These are phyloP conservation scores for Polypedilum pembai DNA, from an alignment of 1,140 invertebrate genomes.

Conservation along the genomic window DNA sequence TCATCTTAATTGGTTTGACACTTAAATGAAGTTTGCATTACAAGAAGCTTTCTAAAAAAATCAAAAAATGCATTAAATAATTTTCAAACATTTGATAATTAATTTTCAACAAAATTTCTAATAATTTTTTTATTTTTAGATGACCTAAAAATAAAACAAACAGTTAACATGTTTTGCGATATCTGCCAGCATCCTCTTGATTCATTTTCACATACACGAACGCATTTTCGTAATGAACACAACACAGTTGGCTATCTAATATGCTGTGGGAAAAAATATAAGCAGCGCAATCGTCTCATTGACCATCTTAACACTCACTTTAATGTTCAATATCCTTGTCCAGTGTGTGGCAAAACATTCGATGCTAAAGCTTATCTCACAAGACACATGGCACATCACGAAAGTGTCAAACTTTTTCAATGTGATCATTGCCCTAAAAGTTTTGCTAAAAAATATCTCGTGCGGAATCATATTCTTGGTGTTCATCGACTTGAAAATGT, in stretches of 20 bases:
- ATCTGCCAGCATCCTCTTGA: neutral
- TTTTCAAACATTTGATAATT: no score
- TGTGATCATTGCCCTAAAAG: conserved; percentile 38
- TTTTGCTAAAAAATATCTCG: conserved; percentile 37
- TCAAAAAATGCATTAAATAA: no score
- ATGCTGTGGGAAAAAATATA: neutral
- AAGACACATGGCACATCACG: neutral
- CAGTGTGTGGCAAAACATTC: neutral
- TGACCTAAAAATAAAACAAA: neutral
- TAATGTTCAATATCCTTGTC: neutral
- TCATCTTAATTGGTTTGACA: no score
- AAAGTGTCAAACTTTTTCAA: conserved; percentile 31
- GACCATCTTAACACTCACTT: conserved; percentile 1
- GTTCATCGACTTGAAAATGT: neutral
- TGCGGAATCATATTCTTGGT: neutral
- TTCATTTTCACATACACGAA: neutral
- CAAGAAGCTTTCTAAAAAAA: no score
- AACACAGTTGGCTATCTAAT: neutral
- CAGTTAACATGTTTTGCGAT: neutral
- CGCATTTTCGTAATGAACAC: neutral
- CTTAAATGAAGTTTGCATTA: no score
- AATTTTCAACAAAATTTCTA: no score
- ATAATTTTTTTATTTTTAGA: neutral
- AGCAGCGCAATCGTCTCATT: neutral
- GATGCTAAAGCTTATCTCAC: neutral